Conservation (phyloP, 2,113 vertebrate genomes). For the Gymnorhina tibicen region DNA sequence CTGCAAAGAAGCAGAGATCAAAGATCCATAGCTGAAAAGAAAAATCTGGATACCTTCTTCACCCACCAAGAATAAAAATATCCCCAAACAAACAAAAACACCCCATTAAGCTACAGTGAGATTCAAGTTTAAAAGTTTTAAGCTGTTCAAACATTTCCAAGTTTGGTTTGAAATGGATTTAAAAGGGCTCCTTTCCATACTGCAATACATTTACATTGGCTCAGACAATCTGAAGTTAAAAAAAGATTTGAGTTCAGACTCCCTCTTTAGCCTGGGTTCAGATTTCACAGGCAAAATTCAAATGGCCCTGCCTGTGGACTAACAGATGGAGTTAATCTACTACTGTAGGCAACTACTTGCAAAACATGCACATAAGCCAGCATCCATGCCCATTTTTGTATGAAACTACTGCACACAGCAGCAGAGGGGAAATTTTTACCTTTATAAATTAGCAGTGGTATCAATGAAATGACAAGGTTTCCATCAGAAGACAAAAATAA, state of each 20-base stretch:
- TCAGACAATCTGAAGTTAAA: constrained; percentile 15
- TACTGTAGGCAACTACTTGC: not conserved
- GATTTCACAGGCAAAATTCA: constrained; percentile 41
- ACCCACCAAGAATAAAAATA: not conserved
- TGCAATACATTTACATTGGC: not conserved
- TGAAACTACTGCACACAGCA: not conserved
- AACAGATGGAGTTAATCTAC: constrained; percentile 50
- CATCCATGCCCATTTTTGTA: not conserved
- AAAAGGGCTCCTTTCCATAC: not conserved
- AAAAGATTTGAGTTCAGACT: not conserved
- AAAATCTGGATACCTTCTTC: not conserved
- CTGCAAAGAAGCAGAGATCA: not conserved
- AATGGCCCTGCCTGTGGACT: not conserved
- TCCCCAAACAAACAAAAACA: not conserved
- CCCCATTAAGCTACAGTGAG: not conserved
- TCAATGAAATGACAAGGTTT: not conserved
- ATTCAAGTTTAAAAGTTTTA: constrained; percentile 10
- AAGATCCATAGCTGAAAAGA: not conserved
- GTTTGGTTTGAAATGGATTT: constrained; percentile 22
- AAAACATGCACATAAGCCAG: not conserved
- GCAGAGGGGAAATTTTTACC: not conserved
- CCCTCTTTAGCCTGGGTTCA: not conserved
- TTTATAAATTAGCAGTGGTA: not conserved
- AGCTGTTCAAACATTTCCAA: not conserved
- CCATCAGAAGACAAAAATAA: not conserved